Evolutionary conservation across 1,140 invertebrate species (phyloP).

Genomic region (Glomeris maerens): DNA sequence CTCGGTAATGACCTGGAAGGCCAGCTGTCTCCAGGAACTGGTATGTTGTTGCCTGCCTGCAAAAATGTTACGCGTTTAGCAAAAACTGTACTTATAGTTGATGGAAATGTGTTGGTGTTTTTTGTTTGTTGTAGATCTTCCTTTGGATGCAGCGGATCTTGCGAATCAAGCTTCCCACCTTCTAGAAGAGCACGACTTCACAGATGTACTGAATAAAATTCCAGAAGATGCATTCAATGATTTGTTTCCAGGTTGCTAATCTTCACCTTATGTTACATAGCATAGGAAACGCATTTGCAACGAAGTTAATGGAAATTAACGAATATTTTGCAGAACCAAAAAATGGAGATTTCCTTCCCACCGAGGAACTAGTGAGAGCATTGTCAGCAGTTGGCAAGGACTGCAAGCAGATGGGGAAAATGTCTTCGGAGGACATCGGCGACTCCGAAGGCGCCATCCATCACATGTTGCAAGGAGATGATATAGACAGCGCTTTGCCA

Average conservation of each 20-base stretch:
- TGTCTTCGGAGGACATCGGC: slow-evolving; percentile 30
- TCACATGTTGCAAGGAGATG: slow-evolving; percentile 17
- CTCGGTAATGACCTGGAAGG: slow-evolving; percentile 14
- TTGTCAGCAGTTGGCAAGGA: slow-evolving; percentile 49
- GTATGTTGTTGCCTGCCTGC: too few species aligned
- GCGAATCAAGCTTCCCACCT: slow-evolving; percentile 36
- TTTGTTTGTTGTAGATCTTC: slow-evolving; percentile 31
- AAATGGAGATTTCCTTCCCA: slow-evolving; percentile 46
- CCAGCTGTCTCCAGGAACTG: slow-evolving; percentile 1
- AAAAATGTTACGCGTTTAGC: too few species aligned
- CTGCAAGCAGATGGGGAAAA: slow-evolving; percentile 47
- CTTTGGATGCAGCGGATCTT: slow-evolving; percentile 36
- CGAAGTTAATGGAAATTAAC: not conserved
- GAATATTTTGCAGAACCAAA: slow-evolving; percentile 16
- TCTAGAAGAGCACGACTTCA: slow-evolving; percentile 70
- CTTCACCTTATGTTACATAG: slow-evolving; percentile 8
- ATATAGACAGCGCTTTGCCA: slow-evolving; percentile 19
- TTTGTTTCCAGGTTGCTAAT: slow-evolving; percentile 54
- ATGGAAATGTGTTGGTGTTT: slow-evolving; percentile 20
- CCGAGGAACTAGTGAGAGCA: slow-evolving; percentile 65
- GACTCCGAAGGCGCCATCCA: slow-evolving; percentile 13
- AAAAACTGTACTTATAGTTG: too few species aligned
- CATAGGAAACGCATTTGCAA: not conserved
- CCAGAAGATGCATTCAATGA: slow-evolving; percentile 83
- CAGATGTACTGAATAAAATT: slow-evolving; percentile 73